phyloP scores from a whole-genome alignment of 2,888 invertebrate genomes.

The Erpobdella octoculata region DNA sequence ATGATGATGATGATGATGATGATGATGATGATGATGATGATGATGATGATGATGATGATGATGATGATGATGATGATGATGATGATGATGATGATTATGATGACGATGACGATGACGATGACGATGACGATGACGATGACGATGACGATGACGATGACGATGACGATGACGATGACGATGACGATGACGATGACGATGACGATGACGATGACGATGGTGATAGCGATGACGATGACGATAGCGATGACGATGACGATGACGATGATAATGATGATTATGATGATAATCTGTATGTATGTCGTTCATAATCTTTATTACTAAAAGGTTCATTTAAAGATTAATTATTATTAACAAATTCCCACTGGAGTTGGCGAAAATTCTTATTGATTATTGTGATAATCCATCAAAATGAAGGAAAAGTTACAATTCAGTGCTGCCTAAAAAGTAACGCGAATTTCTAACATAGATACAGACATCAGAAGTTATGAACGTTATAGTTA shows the following conservation, averaged over 20 bases:
- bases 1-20: constrained; percentile 14
- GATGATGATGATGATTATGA: background rate
- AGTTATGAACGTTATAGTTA: no score
- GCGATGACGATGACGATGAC: background rate
- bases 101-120: constrained; percentile 26
- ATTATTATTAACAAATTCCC: no score
- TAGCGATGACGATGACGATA: constrained; percentile 33
- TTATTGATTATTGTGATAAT: background rate
- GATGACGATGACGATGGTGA: constrained; percentile 24
- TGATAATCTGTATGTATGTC: background rate
- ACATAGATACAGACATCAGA: no score
- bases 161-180: constrained; percentile 31
- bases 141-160: constrained; percentile 33
- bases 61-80: background rate
- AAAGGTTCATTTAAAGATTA: background rate
- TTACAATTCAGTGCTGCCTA: no score
- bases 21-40: constrained; percentile 17
- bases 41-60: constrained; percentile 35
- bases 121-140: constrained; percentile 32
- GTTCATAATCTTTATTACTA: background rate
- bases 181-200: constrained; percentile 18
- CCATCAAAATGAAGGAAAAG: background rate
- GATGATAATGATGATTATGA: background rate
- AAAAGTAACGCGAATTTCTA: no score
- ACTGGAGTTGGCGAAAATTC: background rate